Evolutionary conservation across 2,113 vertebrate genomes (phyloP).

Genomic region (Boulengeromyrus knoepffleri): DNA sequence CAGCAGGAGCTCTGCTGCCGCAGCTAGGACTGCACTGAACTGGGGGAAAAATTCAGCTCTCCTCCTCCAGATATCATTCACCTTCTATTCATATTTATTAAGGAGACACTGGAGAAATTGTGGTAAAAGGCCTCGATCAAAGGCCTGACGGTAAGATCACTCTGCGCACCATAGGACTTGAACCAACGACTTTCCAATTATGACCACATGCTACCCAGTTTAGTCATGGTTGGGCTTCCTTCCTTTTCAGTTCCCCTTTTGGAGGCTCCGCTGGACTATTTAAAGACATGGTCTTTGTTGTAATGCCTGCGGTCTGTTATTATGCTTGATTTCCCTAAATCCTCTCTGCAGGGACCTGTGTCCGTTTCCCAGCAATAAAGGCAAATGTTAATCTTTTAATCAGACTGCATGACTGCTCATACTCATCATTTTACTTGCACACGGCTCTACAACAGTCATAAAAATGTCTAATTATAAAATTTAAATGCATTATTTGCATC

Average conservation of each 20-base stretch:
- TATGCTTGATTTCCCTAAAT: conserved; percentile 6
- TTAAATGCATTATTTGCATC: background rate
- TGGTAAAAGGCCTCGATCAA: background rate
- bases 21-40: background rate
- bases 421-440: background rate
- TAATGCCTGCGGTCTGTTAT: background rate
- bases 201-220: background rate
- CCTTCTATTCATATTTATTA: background rate
- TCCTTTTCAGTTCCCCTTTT: background rate
- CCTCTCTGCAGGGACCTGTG: background rate
- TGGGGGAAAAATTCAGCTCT: background rate
- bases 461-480: background rate
- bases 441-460: background rate
- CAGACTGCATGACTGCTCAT: background rate
- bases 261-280: background rate
- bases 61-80: background rate
- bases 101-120: background rate
- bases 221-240: background rate
- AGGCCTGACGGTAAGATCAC: background rate
- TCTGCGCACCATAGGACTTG: background rate
- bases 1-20: background rate
- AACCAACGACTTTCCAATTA: background rate
- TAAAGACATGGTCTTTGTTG: background rate
- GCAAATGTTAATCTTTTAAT: background rate
- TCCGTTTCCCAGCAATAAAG: background rate